Evolutionary conservation across 2,888 invertebrate species (phyloP).

Genomic region (Nudaria mundana): DNA sequence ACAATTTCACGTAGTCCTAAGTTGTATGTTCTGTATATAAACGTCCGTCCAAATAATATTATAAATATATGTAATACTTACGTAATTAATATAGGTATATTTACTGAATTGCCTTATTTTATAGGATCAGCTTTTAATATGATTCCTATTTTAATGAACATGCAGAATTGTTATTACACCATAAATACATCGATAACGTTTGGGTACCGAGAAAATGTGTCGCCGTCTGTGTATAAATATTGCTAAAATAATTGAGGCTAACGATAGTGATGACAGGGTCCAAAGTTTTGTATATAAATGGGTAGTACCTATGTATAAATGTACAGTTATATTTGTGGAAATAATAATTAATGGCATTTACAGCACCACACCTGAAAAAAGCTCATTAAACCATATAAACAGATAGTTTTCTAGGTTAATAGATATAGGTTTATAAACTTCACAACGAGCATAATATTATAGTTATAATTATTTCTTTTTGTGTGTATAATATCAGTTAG

Average conservation of each 20-base stretch:
- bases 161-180: constrained; percentile 29
- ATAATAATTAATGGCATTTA: constrained; percentile 62
- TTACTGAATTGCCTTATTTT: too few relatives aligned
- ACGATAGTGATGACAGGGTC: constrained; percentile 62
- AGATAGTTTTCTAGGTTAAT: constrained; percentile 33
- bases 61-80: constrained; percentile 28
- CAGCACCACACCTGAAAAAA: constrained; percentile 77
- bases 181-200: constrained; percentile 32
- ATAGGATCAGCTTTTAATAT: constrained; percentile 12
- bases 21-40: constrained; percentile 53
- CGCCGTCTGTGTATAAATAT: constrained; percentile 48
- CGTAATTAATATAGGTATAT: too few relatives aligned
- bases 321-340: constrained; percentile 40
- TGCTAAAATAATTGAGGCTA: constrained; percentile 66
- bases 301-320: constrained; percentile 53
- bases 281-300: constrained; percentile 56
- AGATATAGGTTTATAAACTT: constrained; percentile 24
- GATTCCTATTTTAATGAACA: constrained; percentile 16
- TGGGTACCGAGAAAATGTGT: constrained; percentile 69
- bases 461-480: constrained; percentile 31
- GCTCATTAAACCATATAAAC: constrained; percentile 64
- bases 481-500: too few relatives aligned
- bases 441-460: constrained; percentile 44
- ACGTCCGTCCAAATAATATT: constrained; percentile 61
- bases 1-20: constrained; percentile 35